These are phyloP conservation scores for Tineola bisselliella DNA, from an alignment of 2,888 invertebrate species.

Conservation along the genomic window DNA sequence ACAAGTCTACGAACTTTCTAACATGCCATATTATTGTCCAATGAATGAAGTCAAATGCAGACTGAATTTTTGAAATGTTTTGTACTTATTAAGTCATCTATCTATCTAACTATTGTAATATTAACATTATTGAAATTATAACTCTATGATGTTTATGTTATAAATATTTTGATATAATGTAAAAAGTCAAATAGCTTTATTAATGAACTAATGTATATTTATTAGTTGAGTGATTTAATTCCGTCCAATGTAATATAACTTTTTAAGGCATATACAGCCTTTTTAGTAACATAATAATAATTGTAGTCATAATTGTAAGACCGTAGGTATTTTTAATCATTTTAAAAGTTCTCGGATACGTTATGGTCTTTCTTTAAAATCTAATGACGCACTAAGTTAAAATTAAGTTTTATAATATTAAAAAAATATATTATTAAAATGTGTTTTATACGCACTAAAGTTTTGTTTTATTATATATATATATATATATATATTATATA, in stretches of 20 bases:
- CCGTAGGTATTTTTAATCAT: not conserved
- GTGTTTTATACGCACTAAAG: slow-evolving; percentile 50
- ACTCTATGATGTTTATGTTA: not conserved
- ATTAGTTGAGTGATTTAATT: slow-evolving; percentile 38
- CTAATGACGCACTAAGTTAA: slow-evolving; percentile 5
- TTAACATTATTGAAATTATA: not conserved
- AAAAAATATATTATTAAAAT: slow-evolving; percentile 34
- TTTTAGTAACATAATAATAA: not conserved
- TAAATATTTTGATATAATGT: slow-evolving; percentile 25
- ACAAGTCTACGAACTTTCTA: slow-evolving; percentile 19
- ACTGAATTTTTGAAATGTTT: slow-evolving; percentile 47
- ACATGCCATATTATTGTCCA: slow-evolving; percentile 43
- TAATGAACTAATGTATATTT: slow-evolving; percentile 30
- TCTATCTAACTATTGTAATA: slow-evolving; percentile 31
- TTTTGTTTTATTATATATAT: slow-evolving; percentile 30
- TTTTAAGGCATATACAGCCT: not conserved
- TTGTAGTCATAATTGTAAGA: not conserved
- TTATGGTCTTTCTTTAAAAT: not conserved
- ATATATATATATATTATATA: no score
- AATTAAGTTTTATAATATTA: slow-evolving; percentile 22
- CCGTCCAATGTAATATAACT: slow-evolving; percentile 37
- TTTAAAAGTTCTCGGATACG: not conserved
- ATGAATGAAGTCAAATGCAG: slow-evolving; percentile 45
- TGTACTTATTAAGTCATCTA: slow-evolving; percentile 36
- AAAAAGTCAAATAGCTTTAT: slow-evolving; percentile 64